phyloP scores from a whole-genome alignment of 2,888 invertebrate species.

The Sepiola atlantica region DNA sequence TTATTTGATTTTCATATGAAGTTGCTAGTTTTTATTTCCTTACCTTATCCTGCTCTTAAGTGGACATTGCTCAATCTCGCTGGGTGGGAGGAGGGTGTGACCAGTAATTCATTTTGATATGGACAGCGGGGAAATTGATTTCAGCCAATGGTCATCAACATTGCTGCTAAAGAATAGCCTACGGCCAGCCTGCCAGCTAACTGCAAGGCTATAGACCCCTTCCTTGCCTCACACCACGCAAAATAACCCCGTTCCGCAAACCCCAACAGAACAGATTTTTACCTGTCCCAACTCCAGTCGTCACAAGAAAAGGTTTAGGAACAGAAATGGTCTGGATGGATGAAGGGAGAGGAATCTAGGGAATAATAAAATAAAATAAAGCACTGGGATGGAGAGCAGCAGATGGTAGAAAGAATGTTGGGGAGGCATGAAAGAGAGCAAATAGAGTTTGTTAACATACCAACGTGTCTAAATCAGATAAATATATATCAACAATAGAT shows the following conservation, averaged over 20 bases:
- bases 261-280: not conserved
- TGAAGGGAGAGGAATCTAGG: not conserved
- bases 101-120: slow-evolving; percentile 32
- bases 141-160: slow-evolving; percentile 32
- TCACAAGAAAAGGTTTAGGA: not conserved
- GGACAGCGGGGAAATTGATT: slow-evolving; percentile 9
- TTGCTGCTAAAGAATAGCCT: not conserved
- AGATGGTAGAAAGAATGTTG: not conserved
- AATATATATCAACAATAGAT: not conserved
- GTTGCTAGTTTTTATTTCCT: slow-evolving; percentile 21
- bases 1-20: slow-evolving; percentile 32
- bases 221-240: too few relatives aligned
- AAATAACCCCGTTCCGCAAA: not conserved
- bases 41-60: not conserved
- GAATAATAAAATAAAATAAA: not conserved
- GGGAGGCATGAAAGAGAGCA: not conserved
- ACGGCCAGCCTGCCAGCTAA: not conserved
- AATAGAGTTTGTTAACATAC: not conserved
- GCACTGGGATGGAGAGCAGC: not conserved
- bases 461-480: not conserved
- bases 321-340: not conserved
- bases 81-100: not conserved
- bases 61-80: not conserved
- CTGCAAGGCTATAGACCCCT: not conserved
- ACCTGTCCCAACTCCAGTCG: not conserved